These are phyloP conservation scores for Eristalis intricaria DNA, from an alignment of 2,888 invertebrate genomes.

Conservation along the genomic window DNA sequence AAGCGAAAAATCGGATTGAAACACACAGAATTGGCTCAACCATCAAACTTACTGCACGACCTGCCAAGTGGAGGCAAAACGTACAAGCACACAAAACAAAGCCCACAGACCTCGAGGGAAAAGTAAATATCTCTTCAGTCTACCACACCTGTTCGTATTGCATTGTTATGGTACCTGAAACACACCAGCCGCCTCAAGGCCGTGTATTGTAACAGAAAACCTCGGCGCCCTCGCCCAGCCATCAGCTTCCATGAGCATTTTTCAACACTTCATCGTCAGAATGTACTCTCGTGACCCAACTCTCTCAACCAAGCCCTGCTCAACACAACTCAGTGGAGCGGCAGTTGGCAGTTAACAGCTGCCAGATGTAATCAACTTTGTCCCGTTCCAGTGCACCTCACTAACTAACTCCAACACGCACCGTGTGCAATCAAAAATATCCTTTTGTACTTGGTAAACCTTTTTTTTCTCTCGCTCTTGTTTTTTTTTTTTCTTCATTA, in stretches of 20 bases:
- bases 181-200: slow-evolving; percentile 19
- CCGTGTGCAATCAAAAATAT: slow-evolving; percentile 69
- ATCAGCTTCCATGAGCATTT: slow-evolving; percentile 8
- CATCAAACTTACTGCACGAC: not conserved
- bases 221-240: not conserved
- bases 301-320: not conserved
- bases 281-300: slow-evolving; percentile 3
- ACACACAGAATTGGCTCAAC: not conserved
- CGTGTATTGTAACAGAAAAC: not conserved
- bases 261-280: slow-evolving; percentile 55
- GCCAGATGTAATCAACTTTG: slow-evolving; percentile 58
- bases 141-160: slow-evolving; percentile 25
- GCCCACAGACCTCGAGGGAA: not conserved
- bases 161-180: slow-evolving; percentile 16
- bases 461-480: slow-evolving; percentile 30
- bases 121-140: slow-evolving; percentile 13
- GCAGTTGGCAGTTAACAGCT: slow-evolving; percentile 16
- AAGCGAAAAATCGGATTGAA: not conserved
- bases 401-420: slow-evolving; percentile 66
- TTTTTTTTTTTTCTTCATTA: slow-evolving; percentile 15
- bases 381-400: slow-evolving; percentile 33
- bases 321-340: not conserved
- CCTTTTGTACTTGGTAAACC: slow-evolving; percentile 46
- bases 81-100: not conserved
- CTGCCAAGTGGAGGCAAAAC: not conserved